Base-by-base conservation (phyloP, 2,113 vertebrate genomes). In the Cephalopholis sonnerati region DNA sequence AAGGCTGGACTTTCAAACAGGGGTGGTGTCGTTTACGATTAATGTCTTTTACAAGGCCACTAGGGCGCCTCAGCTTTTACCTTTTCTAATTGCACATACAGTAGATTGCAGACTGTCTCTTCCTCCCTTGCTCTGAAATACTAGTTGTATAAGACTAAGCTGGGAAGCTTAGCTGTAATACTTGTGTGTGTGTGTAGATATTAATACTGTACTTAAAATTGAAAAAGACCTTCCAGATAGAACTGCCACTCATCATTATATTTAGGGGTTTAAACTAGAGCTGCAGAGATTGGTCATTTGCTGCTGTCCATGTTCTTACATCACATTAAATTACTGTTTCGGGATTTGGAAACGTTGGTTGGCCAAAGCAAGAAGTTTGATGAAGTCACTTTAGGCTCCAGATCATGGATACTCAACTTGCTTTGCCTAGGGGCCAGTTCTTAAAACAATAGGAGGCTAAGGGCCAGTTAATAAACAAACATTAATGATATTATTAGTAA, bases 211-310 rank as follows among this genome's bases (percentile, higher is more conserved):
- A 7, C 36, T 16, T 64, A 41, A n/a, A 36, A 41, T 41, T 12
- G 24, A 58, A 44, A 73, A 77, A 27, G 6, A 51, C 41, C n/a
- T 4, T 7, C 39, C 39, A 57, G 27, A 48, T 68, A 41, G 41
- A 66, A 29, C 71, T 36, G 59, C 48, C n/a, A 7, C 73, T 87
- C 20, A 16, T 87, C 20, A 16, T 84, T 61, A 50, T 41, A 39
- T 48, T 66, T 44, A 16, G 32, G 63, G 48, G 67, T 65, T 62
- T 63, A 20, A 72, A 61, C 64, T 44, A 44, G 32, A 44, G 41
- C 41, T 44, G 8, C 11, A 44, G 11, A 11, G 41, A 44, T 44
- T 44, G 8, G 41, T 44, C 11, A 44, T 44, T 44, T 44, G 8
- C 41, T 44, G 8, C 11, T 44, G 8, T 44, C 11, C 11, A 11